These are phyloP conservation scores for Clunio marinus DNA, from an alignment of 2,888 invertebrate species.

Conservation along the genomic window DNA sequence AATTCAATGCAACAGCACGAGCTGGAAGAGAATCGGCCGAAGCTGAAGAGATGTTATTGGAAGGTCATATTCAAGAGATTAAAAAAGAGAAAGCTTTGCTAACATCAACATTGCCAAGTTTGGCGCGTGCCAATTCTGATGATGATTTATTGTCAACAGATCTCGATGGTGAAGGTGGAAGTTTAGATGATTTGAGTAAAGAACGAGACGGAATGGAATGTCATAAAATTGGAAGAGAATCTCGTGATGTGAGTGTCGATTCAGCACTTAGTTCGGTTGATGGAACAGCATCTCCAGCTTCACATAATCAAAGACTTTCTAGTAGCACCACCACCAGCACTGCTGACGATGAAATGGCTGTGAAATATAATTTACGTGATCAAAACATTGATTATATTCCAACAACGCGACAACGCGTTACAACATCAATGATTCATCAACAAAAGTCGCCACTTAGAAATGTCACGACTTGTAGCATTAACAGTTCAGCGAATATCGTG, in stretches of 20 bases:
- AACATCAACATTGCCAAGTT: constrained; percentile 72
- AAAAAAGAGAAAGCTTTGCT: constrained; percentile 76
- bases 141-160: constrained; percentile 80
- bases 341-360: constrained; percentile 41
- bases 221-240: constrained; percentile 41
- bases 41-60: constrained; percentile 69
- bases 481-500: constrained; percentile 25
- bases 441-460: constrained; percentile 18
- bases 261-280: constrained; percentile 31
- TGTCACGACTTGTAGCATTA: constrained; percentile 38
- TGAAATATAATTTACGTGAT: constrained; percentile 44
- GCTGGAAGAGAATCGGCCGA: constrained; percentile 48
- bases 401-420: constrained; percentile 40
- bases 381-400: constrained; percentile 45
- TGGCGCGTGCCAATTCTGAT: constrained; percentile 79
- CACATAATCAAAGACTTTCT: constrained; percentile 19
- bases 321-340: constrained; percentile 38
- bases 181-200: constrained; percentile 57
- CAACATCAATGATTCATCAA: constrained; percentile 40
- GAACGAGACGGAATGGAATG: constrained; percentile 43
- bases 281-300: not conserved
- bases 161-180: constrained; percentile 67
- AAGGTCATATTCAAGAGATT: constrained; percentile 75
- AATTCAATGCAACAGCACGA: constrained; percentile 43
- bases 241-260: constrained; percentile 40